Evolutionary conservation across 2,888 invertebrate genomes (phyloP).

Genomic region (Polydrusus pterygomalis): DNA sequence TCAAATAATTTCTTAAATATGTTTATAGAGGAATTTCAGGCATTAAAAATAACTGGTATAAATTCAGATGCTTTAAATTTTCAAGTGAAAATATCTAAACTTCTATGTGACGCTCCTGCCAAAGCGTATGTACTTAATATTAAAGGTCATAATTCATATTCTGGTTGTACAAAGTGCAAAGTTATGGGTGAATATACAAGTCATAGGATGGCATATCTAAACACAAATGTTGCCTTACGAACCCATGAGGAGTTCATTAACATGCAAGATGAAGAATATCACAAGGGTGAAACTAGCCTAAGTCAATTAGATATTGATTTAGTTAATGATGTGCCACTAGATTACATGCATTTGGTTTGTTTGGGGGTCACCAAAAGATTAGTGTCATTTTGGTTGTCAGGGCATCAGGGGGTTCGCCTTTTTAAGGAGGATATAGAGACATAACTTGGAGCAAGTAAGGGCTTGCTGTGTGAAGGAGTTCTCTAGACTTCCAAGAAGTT

Average conservation of each 20-base stretch:
- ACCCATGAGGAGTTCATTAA: slow-evolving; percentile 43
- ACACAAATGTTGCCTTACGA: slow-evolving; percentile 34
- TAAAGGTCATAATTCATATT: slow-evolving; percentile 26
- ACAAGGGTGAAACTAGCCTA: slow-evolving; percentile 30
- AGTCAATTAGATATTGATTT: slow-evolving; percentile 58
- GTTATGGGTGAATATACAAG: too few species aligned
- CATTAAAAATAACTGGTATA: slow-evolving; percentile 42
- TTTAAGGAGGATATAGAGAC: slow-evolving; percentile 4
- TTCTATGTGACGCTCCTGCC: slow-evolving; percentile 34
- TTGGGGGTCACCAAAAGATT: slow-evolving; percentile 53
- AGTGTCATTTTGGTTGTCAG: slow-evolving; percentile 33
- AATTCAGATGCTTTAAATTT: slow-evolving; percentile 25
- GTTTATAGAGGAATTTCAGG: slow-evolving; percentile 53
- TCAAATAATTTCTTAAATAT: slow-evolving; percentile 45
- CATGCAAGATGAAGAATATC: slow-evolving; percentile 53
- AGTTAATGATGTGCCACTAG: slow-evolving; percentile 57
- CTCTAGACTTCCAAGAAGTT: slow-evolving; percentile 37
- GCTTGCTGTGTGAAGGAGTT: slow-evolving; percentile 28
- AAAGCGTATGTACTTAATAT: too few species aligned
- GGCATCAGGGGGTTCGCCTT: too few species aligned
- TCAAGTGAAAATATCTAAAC: slow-evolving; percentile 3
- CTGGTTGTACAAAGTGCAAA: too few species aligned
- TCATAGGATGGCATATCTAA: slow-evolving; percentile 53
- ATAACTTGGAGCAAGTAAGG: slow-evolving; percentile 34
- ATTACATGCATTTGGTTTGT: slow-evolving; percentile 55